These are phyloP conservation scores for Mycetomoellerius zeteki DNA, from an alignment of 1,140 invertebrate genomes.

Conservation along the genomic window DNA sequence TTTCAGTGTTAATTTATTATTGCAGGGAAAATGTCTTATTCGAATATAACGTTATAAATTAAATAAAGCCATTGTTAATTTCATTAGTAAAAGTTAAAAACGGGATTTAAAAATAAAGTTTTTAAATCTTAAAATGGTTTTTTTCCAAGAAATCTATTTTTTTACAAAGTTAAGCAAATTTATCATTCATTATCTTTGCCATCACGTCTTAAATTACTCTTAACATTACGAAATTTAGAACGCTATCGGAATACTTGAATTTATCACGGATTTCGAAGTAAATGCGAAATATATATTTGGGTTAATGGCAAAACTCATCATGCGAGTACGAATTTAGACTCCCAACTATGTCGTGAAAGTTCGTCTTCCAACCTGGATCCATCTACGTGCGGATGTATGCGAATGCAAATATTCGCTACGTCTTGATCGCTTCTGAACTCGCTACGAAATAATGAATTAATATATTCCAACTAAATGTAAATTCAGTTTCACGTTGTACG, in stretches of 20 bases:
- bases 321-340: conserved; percentile 50
- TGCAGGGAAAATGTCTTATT: background rate
- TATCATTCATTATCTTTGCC: background rate
- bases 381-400: conserved; percentile 35
- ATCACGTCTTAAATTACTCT: background rate
- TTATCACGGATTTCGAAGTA: conserved; percentile 19
- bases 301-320: conserved; percentile 63
- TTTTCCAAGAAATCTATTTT: background rate
- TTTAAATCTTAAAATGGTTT: background rate
- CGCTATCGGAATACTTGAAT: conserved; percentile 10
- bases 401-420: conserved; percentile 50
- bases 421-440: conserved; percentile 42
- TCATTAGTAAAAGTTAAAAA: background rate
- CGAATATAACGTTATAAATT: background rate
- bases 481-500: conserved; percentile 13
- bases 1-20: background rate
- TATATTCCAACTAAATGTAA: conserved; percentile 30
- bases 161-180: background rate
- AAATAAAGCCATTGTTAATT: background rate
- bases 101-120: background rate
- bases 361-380: conserved; percentile 42
- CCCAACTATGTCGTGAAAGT: conserved; percentile 54
- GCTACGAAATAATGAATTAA: conserved; percentile 48
- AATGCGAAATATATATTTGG: conserved; percentile 61
- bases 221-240: conserved; percentile 26